A percentile compares a stretch with the other conserved stretches of the same genome.
Evolutionary conservation across 2,113 vertebrate species (phyloP).

Genomic region (Puffinus mauretanicus): DNA sequence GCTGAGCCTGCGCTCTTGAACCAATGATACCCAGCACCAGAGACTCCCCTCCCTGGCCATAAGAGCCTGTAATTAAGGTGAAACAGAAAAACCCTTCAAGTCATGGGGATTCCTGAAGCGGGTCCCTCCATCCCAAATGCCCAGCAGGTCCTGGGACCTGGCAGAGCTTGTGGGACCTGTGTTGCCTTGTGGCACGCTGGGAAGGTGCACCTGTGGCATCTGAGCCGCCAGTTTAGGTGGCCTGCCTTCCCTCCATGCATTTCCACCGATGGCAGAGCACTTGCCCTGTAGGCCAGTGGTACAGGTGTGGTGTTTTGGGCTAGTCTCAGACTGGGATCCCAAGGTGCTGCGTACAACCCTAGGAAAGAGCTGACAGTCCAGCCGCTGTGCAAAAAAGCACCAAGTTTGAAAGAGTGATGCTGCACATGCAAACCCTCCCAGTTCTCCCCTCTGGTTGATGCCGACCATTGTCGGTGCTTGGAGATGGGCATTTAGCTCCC

Average conservation of each 20-base stretch:
- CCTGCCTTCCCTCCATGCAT: rapidly evolving
- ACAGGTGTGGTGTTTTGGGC: not conserved
- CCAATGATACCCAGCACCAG: not conserved
- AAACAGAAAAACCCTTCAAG: not conserved
- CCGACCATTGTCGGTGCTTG: rapidly evolving
- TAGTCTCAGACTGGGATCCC: not conserved
- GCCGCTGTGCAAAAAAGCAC: not conserved
- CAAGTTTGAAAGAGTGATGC: not conserved
- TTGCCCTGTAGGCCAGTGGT: not conserved
- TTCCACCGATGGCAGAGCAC: not conserved
- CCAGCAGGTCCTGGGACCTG: not conserved
- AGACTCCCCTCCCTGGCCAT: too few relatives aligned
- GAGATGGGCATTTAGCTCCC: not conserved
- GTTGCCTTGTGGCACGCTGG: not conserved
- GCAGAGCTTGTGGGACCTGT: not conserved
- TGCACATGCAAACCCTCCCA: not conserved
- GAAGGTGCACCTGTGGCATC: not conserved
- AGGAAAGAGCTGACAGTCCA: not conserved
- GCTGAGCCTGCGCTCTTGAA: rapidly evolving
- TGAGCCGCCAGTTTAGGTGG: not conserved
- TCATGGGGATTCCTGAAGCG: not conserved
- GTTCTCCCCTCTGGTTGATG: not conserved
- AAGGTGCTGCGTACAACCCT: rapidly evolving
- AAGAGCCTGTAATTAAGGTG: not conserved
- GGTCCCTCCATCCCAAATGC: not conserved